A percentile compares a stretch with the other conserved stretches of the same genome.
phyloP scores from a whole-genome alignment of 1,140 invertebrate genomes.

The Schmidtea mediterranea region DNA sequence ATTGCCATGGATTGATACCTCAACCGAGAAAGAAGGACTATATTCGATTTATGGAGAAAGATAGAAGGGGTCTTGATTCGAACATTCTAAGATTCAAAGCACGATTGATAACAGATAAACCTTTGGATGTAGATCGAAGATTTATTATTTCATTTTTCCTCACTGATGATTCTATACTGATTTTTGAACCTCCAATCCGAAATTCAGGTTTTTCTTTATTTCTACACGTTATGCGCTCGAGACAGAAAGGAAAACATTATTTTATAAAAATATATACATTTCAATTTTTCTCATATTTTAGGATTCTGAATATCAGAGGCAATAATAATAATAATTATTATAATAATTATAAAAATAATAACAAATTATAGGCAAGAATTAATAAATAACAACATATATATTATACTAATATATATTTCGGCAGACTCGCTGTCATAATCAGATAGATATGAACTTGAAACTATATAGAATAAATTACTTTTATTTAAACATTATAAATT shows the following conservation, averaged over 20 bases:
- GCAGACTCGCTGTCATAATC: too few species aligned
- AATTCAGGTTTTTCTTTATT: conserved; percentile 37
- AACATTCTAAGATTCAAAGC: conserved; percentile 49
- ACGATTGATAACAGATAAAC: conserved; percentile 40
- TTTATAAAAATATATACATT: neutral
- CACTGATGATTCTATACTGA: conserved; percentile 49
- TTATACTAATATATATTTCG: neutral
- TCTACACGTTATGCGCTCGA: neutral
- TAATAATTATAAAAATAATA: neutral
- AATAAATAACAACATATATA: neutral
- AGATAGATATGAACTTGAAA: too few species aligned
- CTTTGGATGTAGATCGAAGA: conserved; percentile 37
- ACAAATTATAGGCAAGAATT: neutral
- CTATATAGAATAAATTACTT: too few species aligned
- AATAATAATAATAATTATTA: neutral
- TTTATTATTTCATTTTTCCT: conserved; percentile 56
- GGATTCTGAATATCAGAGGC: neutral
- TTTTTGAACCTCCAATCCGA: conserved; percentile 42
- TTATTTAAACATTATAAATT: too few species aligned
- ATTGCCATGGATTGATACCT: conserved; percentile 18
- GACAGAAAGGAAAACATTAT: neutral
- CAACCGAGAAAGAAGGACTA: conserved; percentile 24
- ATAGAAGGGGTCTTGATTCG: conserved; percentile 37
- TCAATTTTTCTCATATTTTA: neutral
- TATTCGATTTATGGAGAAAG: conserved; percentile 27